Percentiles rank a stretch among this genome's conserved stretches.
Conservation (phyloP, 2,888 invertebrate genomes). For the Phytoseiulus persimilis region DNA sequence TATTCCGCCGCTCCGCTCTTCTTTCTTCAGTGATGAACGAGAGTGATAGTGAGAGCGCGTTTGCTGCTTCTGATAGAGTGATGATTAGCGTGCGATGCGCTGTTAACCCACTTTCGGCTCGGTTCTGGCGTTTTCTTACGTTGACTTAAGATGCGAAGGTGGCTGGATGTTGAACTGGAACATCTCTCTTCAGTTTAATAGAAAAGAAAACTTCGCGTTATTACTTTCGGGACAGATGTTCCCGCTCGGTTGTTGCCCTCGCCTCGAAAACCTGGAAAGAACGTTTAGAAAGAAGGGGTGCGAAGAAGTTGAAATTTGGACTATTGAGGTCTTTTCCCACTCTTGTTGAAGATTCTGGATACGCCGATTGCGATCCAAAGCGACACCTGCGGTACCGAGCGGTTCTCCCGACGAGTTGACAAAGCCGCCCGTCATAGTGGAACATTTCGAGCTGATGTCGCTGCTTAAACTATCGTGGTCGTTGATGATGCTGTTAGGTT, state of each 20-base stretch:
- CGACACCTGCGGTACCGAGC: not conserved
- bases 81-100: not conserved
- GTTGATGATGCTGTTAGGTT: not conserved
- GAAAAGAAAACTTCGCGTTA: not conserved
- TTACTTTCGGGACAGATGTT: not conserved
- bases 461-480: not conserved
- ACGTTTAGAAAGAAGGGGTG: not conserved
- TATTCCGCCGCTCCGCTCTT: not conserved
- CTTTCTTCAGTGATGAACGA: not conserved
- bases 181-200: not conserved
- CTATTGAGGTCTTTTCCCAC: not conserved
- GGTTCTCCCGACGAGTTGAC: not conserved
- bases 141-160: conserved; percentile 5
- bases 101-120: not conserved
- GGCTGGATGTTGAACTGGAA: not conserved
- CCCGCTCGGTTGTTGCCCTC: not conserved
- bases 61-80: not conserved
- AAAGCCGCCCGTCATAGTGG: not conserved
- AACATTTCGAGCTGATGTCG: not conserved
- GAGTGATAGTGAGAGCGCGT: not conserved
- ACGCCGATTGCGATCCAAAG: not conserved
- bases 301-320: too few relatives aligned
- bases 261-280: not conserved
- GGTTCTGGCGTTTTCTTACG: not conserved
- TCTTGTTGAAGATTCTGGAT: not conserved